Evolutionary conservation across 2,888 invertebrate species (phyloP).

Genomic region (Cataglyphis cursor): DNA sequence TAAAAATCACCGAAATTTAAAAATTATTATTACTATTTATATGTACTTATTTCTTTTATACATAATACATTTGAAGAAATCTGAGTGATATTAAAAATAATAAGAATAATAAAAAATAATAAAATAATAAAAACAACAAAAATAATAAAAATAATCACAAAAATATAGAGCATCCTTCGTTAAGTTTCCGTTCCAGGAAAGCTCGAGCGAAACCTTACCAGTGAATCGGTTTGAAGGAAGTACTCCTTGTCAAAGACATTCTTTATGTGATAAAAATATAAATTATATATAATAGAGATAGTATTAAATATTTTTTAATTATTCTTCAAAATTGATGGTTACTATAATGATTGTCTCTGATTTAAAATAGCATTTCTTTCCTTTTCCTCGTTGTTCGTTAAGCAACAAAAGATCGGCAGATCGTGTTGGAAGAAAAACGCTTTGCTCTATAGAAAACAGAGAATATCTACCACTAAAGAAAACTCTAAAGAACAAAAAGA

Average conservation of each 20-base stretch:
- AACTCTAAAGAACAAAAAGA: constrained; percentile 44
- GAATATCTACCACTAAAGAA: constrained; percentile 11
- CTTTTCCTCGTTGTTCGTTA: neutral
- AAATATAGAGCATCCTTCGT: neutral
- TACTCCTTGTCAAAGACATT: neutral
- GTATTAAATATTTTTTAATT: constrained; percentile 2
- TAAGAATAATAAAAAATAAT: too few relatives aligned
- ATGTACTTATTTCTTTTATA: neutral
- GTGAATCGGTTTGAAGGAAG: neutral
- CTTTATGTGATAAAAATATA: neutral
- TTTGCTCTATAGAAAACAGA: constrained; percentile 1
- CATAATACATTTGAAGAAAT: neutral
- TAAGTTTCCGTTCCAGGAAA: neutral
- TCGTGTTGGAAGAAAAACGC: constrained; percentile 26
- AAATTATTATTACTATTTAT: neutral
- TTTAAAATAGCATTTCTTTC: neutral
- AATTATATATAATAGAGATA: neutral
- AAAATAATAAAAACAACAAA: too few relatives aligned
- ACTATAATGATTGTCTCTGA: neutral
- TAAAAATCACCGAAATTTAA: neutral
- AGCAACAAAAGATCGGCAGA: constrained; percentile 25
- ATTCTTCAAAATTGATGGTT: neutral
- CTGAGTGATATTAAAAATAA: neutral
- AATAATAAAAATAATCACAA: too few relatives aligned
- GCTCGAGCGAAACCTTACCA: neutral